Conservation (phyloP, 2,113 vertebrate species). For the Hymenochirus boettgeri region DNA sequence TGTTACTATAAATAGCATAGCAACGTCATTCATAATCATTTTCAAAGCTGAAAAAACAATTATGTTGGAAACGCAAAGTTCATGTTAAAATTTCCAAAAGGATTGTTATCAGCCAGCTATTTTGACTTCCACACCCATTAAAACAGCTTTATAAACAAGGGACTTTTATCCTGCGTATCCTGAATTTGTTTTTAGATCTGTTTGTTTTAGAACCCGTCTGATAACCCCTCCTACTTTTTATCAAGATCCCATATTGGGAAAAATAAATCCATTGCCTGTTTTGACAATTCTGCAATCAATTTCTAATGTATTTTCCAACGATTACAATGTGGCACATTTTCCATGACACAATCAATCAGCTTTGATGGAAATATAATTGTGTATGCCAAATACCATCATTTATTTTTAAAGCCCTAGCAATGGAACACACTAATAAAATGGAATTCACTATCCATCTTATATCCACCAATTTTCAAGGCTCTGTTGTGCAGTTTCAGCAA, state of each 20-base stretch:
- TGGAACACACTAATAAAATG: too few species aligned
- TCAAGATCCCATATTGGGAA: conserved; percentile 4
- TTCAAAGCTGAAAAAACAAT: conserved; percentile 10
- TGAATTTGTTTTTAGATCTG: conserved; percentile 7
- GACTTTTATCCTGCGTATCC: conserved; percentile 32
- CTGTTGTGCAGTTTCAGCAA: too few species aligned
- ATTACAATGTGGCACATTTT: background rate
- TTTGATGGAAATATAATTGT: too few species aligned
- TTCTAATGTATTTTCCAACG: conserved; percentile 26
- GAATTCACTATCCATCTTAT: too few species aligned
- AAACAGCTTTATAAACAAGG: background rate
- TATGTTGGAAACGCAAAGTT: conserved; percentile 21
- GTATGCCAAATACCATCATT: too few species aligned
- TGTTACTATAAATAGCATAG: background rate
- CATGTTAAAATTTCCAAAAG: conserved; percentile 27
- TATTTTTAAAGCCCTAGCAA: too few species aligned
- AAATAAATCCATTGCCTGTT: background rate
- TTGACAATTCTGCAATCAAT: background rate
- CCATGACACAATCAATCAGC: too few species aligned
- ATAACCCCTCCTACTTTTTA: conserved; percentile 15
- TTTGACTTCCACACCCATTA: background rate
- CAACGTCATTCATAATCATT: background rate
- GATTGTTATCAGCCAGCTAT: conserved; percentile 5
- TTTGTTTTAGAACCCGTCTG: conserved; percentile 2
- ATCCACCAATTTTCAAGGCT: too few species aligned